Evolutionary conservation across 2,113 vertebrate genomes (phyloP), one percentile per base, ranked within the genome.

Genomic region (Struthio camelus): DNA sequence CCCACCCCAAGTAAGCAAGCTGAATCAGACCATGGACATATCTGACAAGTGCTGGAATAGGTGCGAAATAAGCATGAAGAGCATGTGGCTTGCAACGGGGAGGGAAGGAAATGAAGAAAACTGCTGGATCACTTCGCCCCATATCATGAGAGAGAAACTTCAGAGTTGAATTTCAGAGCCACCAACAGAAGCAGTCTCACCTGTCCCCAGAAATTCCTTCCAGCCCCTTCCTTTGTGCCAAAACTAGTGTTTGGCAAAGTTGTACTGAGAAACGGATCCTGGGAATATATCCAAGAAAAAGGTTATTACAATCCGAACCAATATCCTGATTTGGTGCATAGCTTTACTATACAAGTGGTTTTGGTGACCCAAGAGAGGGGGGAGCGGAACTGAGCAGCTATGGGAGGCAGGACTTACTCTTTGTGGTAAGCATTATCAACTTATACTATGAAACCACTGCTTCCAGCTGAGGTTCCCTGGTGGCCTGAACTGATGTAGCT

Each of bases 21-120:
- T 70, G 48, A 22, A 62, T 40, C 0, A 0, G 58, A n/a, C 59
- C 36, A 65, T 1, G 17, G 28, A 84, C 18, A 18, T n/a, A 71
- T 34, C 25, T 1, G 6, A 62, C 38, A 34, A 67, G 32, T 44
- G 40, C 28, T 58, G 82, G 54, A 89, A 91, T 2, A 3, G 59
- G 81, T 27, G 20, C 19, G 79, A 94, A 87, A 65, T 19, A 87
- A 65, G 25, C 15, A 44, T 34, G 11, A 56, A 15, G 16, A 89
- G 8, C 1, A 2, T 2, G 14, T 2, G 1, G 22, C 51, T 67
- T 11, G 28, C 65, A 72, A 64, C 9, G 32, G 5, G 28, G 25
- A 76, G 8, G 12, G 28, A 19, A 82, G 7, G 73, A 71, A 81
- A n/a, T 0, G 2, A 86, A 93, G 84, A 82, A 95, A 91, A 66